Evolutionary conservation across 2,888 invertebrate species (phyloP), one percentile per base, ranked within the genome.

Genomic region (Hermaeophaga mercurialis): DNA sequence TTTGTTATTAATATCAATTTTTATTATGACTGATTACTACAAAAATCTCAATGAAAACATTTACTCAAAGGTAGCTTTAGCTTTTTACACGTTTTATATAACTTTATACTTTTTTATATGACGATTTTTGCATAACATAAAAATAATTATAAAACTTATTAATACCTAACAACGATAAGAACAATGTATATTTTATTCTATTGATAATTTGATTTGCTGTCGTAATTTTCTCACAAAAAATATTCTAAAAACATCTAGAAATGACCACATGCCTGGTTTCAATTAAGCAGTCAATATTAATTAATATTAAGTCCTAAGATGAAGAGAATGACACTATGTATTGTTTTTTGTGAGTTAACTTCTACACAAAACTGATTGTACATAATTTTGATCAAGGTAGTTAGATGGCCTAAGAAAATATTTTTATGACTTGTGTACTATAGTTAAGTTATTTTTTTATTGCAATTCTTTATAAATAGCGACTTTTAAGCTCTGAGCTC

Each of bases 101-200:
- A 19, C 31, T 54, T 58, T 58, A 48, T 53, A 57, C 53, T 31
- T 57, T 52, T 53, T 34, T 56, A 47, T 24, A 47, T 12, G 12
- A 12, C 34, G 36, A 43, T 17, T 46, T 58, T 47, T 58, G 28
- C 57, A 49, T 50, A 56, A 28, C 9, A 31, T 26, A 45, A 43
- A n/a, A 33, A 33, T 9, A 18, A 11, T 18, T 24, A 18, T 34
- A 22, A 47, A 18, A 36, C 14, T 22, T 38, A 28, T 26, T 22
- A 39, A 49, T 49, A 49, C 34, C 36, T 34, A 38, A 38, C 38
- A 49, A 49, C 38, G 39, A 49, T 39, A 49, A 24, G 3, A 2
- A 31, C 31, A 45, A 12, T 49, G 49, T 49, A 49, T 39, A 49
- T 49, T 49, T 39, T 49, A 39, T 19, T 26, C 1, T 39, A 39